These are phyloP conservation scores for Petrosia ficiformis DNA, from an alignment of 37 sponge, comb jelly and placozoan species.

Conservation along the genomic window DNA sequence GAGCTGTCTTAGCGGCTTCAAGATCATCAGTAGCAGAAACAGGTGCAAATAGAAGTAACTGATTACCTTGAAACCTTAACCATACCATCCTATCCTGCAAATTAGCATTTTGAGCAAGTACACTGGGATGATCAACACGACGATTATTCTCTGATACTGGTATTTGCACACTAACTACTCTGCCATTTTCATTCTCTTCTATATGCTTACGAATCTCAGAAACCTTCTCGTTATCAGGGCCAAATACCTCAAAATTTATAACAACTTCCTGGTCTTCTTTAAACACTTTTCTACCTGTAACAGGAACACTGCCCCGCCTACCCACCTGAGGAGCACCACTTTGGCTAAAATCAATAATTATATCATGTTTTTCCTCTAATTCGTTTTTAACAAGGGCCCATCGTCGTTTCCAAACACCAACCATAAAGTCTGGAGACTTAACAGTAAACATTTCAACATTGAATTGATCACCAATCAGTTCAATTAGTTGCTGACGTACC, in stretches of 20 bases:
- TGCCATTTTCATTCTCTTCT: slow-evolving; percentile 10
- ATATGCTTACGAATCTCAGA: slow-evolving; percentile 18
- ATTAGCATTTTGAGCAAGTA: neutral
- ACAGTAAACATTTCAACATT: slow-evolving; percentile 13
- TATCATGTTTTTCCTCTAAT: slow-evolving; percentile 10
- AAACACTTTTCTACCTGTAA: neutral
- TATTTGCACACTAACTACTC: neutral
- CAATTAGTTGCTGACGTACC: slow-evolving; percentile 6
- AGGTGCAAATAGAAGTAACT: slow-evolving; percentile 24
- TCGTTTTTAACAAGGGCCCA: slow-evolving; percentile 36
- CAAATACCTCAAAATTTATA: slow-evolving; percentile 18
- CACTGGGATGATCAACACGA: neutral
- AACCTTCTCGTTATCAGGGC: slow-evolving; percentile 13
- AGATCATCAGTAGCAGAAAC: slow-evolving; percentile 18
- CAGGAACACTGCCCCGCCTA: neutral
- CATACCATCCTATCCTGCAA: neutral
- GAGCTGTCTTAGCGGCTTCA: neutral
- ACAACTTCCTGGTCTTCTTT: neutral
- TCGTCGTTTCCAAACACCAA: slow-evolving; percentile 35
- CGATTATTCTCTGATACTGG: neutral
- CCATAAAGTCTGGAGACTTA: neutral
- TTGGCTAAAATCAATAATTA: slow-evolving; percentile 18
- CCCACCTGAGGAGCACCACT: neutral
- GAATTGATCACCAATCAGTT: slow-evolving; percentile 1
- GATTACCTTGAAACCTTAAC: slow-evolving; percentile 6